Base-by-base conservation (phyloP, 2,888 invertebrate genomes). In the Metalampra italica region DNA sequence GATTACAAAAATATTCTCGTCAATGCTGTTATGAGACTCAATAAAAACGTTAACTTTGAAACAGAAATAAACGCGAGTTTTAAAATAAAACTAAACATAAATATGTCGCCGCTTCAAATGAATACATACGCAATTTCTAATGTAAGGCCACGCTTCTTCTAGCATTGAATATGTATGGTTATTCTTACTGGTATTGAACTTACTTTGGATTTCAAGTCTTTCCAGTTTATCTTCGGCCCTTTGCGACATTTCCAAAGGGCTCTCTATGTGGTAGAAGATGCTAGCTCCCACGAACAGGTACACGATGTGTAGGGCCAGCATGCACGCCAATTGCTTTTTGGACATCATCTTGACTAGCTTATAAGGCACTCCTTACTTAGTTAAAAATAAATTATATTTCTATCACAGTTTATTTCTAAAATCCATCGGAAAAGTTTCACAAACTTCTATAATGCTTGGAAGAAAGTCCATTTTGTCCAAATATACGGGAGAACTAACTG, bases 201-300 rank as follows among this genome's bases (percentile, higher is more conserved):
- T 89, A 95, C 95, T 92, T 85, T 93, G 91, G 68, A 95, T 94
- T 78, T 92, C 91, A 64, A 91, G 90, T 68, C 93, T 91, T 78
- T 93, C 92, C 59, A 89, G 78, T 62, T 90, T 90, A 49, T 92
- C 91, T 60, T 90, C 83, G 46, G 82, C 84, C 44, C 93, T 90
- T 56, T 91, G 88, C 54, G 91, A 83, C 45, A 91, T 78, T 81
- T 96, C 96, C 64, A 94, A 80, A 32, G 91, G 91, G 66, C 93
- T 93, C 84, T 97, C 96, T 62, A 96, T 93, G 69, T 93, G 92
- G 83, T 95, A 95, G 79, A 96, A 97, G 62, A 96, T 94, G 55
- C 93, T 93, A n/a, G 96, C 96, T 9, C 96, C 97, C 52, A 96
- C 91, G 64, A 96, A 84, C 59, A 96, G 83, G 73, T 96, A 96